These are phyloP conservation scores for Drosophila nasuta DNA, from an alignment of 1,140 invertebrate species.

Conservation along the genomic window DNA sequence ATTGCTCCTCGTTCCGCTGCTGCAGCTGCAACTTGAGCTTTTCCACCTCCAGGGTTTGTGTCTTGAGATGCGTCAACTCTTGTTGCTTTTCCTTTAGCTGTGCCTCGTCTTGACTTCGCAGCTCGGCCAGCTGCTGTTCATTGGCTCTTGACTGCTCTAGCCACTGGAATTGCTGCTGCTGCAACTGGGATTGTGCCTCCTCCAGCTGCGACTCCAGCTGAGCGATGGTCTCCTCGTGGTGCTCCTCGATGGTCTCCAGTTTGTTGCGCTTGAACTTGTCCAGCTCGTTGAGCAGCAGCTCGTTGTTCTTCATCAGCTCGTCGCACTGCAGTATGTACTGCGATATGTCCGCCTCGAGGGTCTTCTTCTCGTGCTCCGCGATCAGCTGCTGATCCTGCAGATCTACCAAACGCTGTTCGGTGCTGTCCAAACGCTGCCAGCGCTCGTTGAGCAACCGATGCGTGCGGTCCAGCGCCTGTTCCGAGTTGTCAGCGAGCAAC, in stretches of 20 bases:
- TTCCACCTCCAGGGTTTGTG: conserved; percentile 48
- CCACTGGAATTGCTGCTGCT: conserved; percentile 2
- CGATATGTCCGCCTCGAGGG: conserved; percentile 86
- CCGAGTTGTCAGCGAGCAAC: conserved; percentile 53
- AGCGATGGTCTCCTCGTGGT: conserved; percentile 88
- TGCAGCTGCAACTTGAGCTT: conserved; percentile 58
- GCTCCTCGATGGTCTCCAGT: conserved; percentile 88
- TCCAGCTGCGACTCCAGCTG: conserved; percentile 88
- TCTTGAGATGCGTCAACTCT: conserved; percentile 65
- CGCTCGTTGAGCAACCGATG: conserved; percentile 75
- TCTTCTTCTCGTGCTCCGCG: conserved; percentile 86
- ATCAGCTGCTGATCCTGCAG: conserved; percentile 69
- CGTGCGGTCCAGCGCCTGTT: conserved; percentile 77
- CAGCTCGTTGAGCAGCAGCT: conserved; percentile 88
- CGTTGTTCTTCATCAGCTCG: conserved; percentile 89
- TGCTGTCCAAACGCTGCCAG: conserved; percentile 70
- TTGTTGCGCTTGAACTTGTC: conserved; percentile 87
- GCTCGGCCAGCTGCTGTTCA: neutral
- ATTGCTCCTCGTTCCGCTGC: conserved; percentile 30
- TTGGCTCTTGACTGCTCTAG: conserved; percentile 44
- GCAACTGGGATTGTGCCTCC: conserved; percentile 68
- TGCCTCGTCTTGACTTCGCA: conserved; percentile 85
- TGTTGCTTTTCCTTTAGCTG: conserved; percentile 86
- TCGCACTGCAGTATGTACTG: conserved; percentile 88
- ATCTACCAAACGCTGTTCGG: conserved; percentile 80